Evolutionary conservation across 1,140 invertebrate species (phyloP).

Genomic region (Bombus soroeensis): DNA sequence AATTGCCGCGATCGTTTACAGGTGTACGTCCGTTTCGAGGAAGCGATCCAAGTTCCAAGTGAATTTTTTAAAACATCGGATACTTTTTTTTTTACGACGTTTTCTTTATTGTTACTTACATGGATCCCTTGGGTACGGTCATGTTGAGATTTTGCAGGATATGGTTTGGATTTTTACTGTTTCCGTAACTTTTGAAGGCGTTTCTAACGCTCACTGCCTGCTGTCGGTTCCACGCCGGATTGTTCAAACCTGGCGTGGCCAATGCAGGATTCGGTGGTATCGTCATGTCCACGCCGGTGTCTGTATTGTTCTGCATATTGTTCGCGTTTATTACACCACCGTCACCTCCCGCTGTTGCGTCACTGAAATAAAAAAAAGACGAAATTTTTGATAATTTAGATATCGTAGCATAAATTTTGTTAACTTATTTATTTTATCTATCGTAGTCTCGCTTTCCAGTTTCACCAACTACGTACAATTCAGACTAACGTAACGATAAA

Average conservation of each 20-base stretch:
- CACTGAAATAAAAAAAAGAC: slow-evolving; percentile 58
- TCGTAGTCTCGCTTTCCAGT: too few species aligned
- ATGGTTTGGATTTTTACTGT: slow-evolving; percentile 90
- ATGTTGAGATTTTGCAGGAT: slow-evolving; percentile 94
- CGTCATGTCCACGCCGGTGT: slow-evolving; percentile 66
- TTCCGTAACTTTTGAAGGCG: slow-evolving; percentile 94
- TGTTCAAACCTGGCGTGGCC: slow-evolving; percentile 78
- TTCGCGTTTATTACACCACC: slow-evolving; percentile 60
- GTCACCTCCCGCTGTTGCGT: slow-evolving; percentile 64
- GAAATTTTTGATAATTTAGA: background rate
- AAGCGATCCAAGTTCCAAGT: too few species aligned
- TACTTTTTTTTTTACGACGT: too few species aligned
- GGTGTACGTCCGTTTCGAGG: too few species aligned
- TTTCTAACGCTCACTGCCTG: slow-evolving; percentile 92
- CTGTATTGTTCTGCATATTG: slow-evolving; percentile 70
- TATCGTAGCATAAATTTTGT: too few species aligned
- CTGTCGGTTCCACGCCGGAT: slow-evolving; percentile 85
- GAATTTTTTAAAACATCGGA: too few species aligned
- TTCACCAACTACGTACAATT: too few species aligned
- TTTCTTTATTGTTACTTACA: slow-evolving; percentile 86
- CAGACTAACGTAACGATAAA: too few species aligned
- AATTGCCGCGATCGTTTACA: too few species aligned
- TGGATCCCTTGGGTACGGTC: slow-evolving; percentile 95
- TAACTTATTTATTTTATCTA: too few species aligned
- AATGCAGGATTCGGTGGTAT: slow-evolving; percentile 69